Evolutionary conservation across 1,140 invertebrate species (phyloP).

Genomic region (Teleogryllus occipitalis): DNA sequence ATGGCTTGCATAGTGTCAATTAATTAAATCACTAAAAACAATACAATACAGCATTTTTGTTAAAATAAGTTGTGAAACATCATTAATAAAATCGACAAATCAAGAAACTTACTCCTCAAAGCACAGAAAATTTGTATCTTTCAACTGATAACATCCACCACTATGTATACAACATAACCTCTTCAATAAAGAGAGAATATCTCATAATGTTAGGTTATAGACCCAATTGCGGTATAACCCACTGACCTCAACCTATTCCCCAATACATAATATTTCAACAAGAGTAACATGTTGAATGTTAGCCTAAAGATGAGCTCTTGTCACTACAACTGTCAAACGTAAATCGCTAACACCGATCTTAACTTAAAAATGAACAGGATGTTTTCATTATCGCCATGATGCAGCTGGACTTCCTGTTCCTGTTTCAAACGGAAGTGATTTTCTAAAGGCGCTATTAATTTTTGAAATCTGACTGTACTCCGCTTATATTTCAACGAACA

Average conservation of each 20-base stretch:
- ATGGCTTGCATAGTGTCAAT: constrained; percentile 36
- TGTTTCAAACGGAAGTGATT: constrained; percentile 43
- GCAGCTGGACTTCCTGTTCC: constrained; percentile 43
- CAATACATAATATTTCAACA: constrained; percentile 9
- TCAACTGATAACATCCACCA: not conserved
- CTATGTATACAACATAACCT: not conserved
- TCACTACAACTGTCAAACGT: not conserved
- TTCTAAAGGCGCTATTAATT: constrained; percentile 34
- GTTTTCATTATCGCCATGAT: constrained; percentile 39
- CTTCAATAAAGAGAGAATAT: not conserved
- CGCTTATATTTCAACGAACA: not conserved
- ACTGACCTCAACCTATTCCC: constrained; percentile 12
- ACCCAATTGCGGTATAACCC: constrained; percentile 15
- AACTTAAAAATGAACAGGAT: constrained; percentile 32
- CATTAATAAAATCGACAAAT: not conserved
- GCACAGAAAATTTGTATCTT: not conserved
- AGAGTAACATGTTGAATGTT: not conserved
- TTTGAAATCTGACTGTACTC: constrained; percentile 6
- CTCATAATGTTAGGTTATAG: constrained; percentile 10
- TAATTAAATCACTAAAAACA: constrained; percentile 4
- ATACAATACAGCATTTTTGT: not conserved
- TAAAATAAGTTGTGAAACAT: not conserved
- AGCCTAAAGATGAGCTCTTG: not conserved
- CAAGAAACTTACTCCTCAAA: not conserved
- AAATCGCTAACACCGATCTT: not conserved